These are phyloP conservation scores for Caenorhabditis macrosperma DNA, from an alignment of 2,888 invertebrate genomes.

Conservation along the genomic window DNA sequence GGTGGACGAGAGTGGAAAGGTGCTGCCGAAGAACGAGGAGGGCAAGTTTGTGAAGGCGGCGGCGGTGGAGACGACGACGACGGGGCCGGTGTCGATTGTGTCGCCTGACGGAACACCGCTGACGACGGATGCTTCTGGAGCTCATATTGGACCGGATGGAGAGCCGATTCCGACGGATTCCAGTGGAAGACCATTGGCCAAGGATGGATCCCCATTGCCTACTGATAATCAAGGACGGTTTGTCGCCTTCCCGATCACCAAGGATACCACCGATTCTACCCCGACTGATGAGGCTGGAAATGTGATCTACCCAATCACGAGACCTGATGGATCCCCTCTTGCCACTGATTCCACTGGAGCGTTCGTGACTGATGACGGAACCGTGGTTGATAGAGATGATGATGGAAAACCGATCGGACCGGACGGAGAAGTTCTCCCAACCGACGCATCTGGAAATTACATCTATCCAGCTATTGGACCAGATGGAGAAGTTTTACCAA, in stretches of 20 bases:
- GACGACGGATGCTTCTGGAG: conserved; percentile 62
- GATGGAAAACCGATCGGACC: conserved; percentile 62
- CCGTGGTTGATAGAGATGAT: conserved; percentile 49
- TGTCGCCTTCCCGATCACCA: conserved; percentile 28
- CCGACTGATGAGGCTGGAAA: conserved; percentile 58
- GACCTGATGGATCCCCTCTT: conserved; percentile 60
- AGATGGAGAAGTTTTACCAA: conserved; percentile 59
- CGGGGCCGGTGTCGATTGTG: conserved; percentile 21
- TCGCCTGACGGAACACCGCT: conserved; percentile 67
- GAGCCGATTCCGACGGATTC: conserved; percentile 56
- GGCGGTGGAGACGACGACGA: background rate
- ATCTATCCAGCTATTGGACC: conserved; percentile 61
- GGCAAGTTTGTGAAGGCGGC: conserved; percentile 57
- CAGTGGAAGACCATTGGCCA: conserved; percentile 54
- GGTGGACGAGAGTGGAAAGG: conserved; percentile 64
- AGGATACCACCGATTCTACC: conserved; percentile 17
- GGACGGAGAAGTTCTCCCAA: conserved; percentile 55
- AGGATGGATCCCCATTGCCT: conserved; percentile 62
- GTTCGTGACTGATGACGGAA: conserved; percentile 34
- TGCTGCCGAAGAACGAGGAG: conserved; percentile 62
- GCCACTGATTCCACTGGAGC: conserved; percentile 58
- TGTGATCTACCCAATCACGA: conserved; percentile 59
- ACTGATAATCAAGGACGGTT: conserved; percentile 56
- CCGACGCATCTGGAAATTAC: conserved; percentile 62
- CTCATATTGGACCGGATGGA: conserved; percentile 58